A percentile compares a stretch with the other conserved stretches of the same genome.
Evolutionary conservation across 2,888 invertebrate species (phyloP).

Genomic region (Liopterus haemorrhoidalis): DNA sequence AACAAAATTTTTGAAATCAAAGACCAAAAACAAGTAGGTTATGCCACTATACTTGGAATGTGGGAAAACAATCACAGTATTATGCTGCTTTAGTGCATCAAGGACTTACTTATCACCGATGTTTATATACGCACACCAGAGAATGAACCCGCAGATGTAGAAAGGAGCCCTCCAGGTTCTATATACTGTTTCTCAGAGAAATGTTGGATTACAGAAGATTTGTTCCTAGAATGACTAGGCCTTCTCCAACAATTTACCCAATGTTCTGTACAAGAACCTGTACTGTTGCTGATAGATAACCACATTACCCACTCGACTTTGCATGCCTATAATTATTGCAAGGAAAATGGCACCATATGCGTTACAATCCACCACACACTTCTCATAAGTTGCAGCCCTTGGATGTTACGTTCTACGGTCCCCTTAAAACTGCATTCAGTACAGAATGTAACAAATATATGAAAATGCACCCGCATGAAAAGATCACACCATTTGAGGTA

Average conservation of each 20-base stretch:
- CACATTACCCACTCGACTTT: not conserved
- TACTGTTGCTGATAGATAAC: constrained; percentile 26
- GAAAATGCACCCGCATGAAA: constrained; percentile 14
- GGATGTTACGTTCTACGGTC: constrained; percentile 5
- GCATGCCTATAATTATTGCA: not conserved
- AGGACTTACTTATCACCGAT: constrained; percentile 39
- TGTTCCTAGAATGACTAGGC: constrained; percentile 35
- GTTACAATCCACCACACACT: not conserved
- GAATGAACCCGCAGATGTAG: constrained; percentile 32
- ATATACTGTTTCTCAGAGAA: constrained; percentile 31
- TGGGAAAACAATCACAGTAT: constrained; percentile 36
- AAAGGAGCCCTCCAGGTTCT: constrained; percentile 12
- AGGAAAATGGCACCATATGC: not conserved
- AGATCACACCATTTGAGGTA: constrained; percentile 13
- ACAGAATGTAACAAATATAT: constrained; percentile 8
- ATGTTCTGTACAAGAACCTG: constrained; percentile 29
- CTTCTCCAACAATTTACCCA: constrained; percentile 33
- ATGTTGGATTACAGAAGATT: constrained; percentile 35
- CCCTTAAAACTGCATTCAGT: constrained; percentile 1
- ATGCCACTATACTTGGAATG: constrained; percentile 37
- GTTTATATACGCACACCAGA: constrained; percentile 39
- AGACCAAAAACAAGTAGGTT: constrained; percentile 38
- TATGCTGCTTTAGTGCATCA: constrained; percentile 40
- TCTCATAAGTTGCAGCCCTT: not conserved
- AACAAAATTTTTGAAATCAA: constrained; percentile 38